Evolutionary conservation across 1,140 invertebrate genomes (phyloP), one percentile per base, ranked within the genome.

Genomic region (Drosophila carrolli): DNA sequence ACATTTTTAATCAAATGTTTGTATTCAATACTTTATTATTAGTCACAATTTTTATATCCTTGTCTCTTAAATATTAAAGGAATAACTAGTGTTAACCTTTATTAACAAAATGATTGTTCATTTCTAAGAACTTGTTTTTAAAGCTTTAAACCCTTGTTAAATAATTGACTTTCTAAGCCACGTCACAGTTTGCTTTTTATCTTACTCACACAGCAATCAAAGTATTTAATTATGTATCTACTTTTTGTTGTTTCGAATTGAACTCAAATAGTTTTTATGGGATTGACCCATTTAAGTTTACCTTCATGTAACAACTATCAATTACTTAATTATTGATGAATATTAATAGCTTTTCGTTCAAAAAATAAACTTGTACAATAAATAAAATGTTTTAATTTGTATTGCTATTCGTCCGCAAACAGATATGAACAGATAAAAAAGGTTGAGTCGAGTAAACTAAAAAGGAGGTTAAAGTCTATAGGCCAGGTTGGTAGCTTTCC

Each of bases 261-360:
- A 50, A 16, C 58, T 16, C 16, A 4, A 43, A 27, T 23, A 7
- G 1, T 67, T 66, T 66, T 51, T 50, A 19, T 56, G 29, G 13
- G 5, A 19, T n/a, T 71, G 50, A 48, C 51, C 14, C 37, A 56
- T 41, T 56, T 56, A 37, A 43, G 10, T 27, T 5, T 4, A 13
- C n/a, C 40, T 29, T 55, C 32, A 19, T 29, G 38, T 43, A 16
- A 14, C 32, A 46, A 47, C 67, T 68, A 68, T 40, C 40, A 53
- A 71, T 72, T 58, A 56, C 59, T 78, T 14, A 72, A 78, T 78
- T 72, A 78, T 72, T 66, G n/a, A 78, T 78, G 43, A 38, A 62
- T 46, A 48, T 68, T 50, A 71, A 71, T 50, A 32, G 67, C 38
- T 5, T 40, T 48, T 40, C 16, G 35, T 23, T 29, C 6, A 19